Percentiles rank a stretch among this genome's conserved stretches.
These are phyloP conservation scores for Coregonus sp. DNA, from an alignment of 2,797 vertebrate species.

Conservation along the genomic window DNA sequence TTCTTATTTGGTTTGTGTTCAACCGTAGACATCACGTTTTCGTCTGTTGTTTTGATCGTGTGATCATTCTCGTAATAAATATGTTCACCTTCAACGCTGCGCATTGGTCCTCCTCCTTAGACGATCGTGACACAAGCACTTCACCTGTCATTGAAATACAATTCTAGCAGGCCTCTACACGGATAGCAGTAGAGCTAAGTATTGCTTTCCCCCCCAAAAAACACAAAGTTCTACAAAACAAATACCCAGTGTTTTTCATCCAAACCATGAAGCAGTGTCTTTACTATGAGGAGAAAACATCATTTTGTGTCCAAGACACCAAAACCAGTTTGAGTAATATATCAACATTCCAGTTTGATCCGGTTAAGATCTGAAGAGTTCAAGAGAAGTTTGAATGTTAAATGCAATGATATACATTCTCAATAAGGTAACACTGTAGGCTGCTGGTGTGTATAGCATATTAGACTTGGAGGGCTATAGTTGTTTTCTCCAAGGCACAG, in stretches of 20 bases:
- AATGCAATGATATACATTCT: neutral
- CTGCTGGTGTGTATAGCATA: neutral
- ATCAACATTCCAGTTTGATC: neutral
- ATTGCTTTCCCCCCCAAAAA: neutral
- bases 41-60: too few relatives aligned
- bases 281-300: neutral
- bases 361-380: too few relatives aligned
- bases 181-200: neutral
- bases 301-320: neutral
- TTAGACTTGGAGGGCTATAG: neutral
- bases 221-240: neutral
- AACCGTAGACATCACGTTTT: too few relatives aligned
- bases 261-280: neutral
- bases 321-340: neutral
- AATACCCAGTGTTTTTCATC: neutral
- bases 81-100: too few relatives aligned
- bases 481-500: constrained; percentile 6
- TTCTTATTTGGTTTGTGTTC: too few relatives aligned
- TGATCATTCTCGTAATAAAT: too few relatives aligned
- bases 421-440: neutral
- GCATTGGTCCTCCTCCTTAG: too few relatives aligned
- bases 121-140: too few relatives aligned
- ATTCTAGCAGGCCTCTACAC: neutral
- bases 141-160: constrained; percentile 6
- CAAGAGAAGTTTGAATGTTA: neutral